Evolutionary conservation across 2,113 vertebrate species (phyloP).

Genomic region (Tyto alba): DNA sequence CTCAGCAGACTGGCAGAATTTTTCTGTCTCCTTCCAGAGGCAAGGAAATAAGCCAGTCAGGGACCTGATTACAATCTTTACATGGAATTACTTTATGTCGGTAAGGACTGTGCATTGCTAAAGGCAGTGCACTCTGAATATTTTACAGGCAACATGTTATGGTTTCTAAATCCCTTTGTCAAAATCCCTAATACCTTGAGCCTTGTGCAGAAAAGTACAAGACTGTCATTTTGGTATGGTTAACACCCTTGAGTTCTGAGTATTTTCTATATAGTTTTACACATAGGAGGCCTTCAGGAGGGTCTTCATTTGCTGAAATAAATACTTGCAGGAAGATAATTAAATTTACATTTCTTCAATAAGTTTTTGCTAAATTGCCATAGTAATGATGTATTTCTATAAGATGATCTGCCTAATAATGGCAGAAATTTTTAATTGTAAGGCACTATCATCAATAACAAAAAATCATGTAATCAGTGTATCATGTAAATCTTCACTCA

Average conservation of each 20-base stretch:
- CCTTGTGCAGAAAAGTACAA: neutral
- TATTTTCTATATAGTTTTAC: neutral
- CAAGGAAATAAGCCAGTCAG: neutral
- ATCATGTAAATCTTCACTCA: neutral
- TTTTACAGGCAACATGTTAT: neutral
- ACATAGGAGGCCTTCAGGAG: neutral
- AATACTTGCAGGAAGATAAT: neutral
- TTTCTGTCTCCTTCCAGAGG: neutral
- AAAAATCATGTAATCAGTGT: neutral
- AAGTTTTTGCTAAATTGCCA: neutral
- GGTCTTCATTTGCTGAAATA: neutral
- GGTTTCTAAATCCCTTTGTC: neutral
- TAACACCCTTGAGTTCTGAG: neutral
- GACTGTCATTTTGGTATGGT: neutral
- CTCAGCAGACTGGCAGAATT: neutral
- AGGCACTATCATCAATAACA: neutral
- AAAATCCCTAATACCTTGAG: neutral
- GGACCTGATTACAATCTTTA: neutral
- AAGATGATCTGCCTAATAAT: neutral
- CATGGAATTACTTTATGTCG: neutral
- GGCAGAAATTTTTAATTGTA: neutral
- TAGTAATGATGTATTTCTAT: neutral
- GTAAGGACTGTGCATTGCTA: neutral
- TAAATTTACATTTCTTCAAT: neutral
- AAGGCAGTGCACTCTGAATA: neutral